Evolutionary conservation across 1,140 invertebrate genomes (phyloP), one percentile per base, ranked within the genome.

Genomic region (Cherax destructor): DNA sequence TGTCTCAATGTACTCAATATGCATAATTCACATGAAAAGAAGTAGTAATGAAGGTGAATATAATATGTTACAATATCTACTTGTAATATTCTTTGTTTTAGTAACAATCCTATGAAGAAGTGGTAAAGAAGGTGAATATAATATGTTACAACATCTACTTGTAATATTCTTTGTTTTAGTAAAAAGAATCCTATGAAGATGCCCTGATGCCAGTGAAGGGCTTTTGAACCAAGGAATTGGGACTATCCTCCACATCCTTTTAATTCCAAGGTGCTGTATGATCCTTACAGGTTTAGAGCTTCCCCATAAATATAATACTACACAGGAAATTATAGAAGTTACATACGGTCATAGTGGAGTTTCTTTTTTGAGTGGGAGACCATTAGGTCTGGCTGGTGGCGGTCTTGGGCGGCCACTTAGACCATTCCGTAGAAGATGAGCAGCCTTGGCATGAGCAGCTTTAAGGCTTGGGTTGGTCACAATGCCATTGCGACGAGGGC

Each of bases 401-500:
- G 94, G 90, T 94, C 95, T 84, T 94, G 94, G 65, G 94, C 94
- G 84, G 93, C 94, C 92, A 93, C 95, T 93, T 93, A 95, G 93
- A 94, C 94, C 94, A 94, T 95, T 94, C 49, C 94, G 94, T 92
- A 95, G 94, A 74, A 95, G 93, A 76, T 95, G 93, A 93, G 95
- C 94, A 18, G 95, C 95, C 94, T 97, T 93, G 59, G 92, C 88
- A 77, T 91, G 79, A 56, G 92, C 92, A 41, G 92, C 91, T 91
- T 95, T 95, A 95, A 98, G 96, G 86, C 97, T 98, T 65, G 98
- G 98, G 94, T 99, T 99, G 5, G 97, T 98, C 11, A 98, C 97
- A 92, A 98, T 98, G 6, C 98, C 98, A 94, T 98, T 98, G 92
- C 98, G 96, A 93, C 95, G 95, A 47, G 94, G 92, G 83, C 94